Base-by-base conservation (phyloP, 2,888 invertebrate genomes). In the Tortrix viridana region DNA sequence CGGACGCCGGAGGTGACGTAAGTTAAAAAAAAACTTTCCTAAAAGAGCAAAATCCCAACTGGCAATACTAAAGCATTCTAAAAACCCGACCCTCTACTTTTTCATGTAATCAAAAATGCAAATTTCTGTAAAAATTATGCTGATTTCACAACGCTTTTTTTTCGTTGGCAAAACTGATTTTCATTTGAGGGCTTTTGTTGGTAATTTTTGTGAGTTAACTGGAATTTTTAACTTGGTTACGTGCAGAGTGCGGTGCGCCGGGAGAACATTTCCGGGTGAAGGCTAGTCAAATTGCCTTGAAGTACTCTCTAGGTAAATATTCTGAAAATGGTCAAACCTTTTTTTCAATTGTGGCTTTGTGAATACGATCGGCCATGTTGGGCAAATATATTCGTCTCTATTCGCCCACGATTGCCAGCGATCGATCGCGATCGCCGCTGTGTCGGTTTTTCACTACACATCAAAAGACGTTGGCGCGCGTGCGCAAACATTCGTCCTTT, bases 61-160 rank as follows among this genome's bases (percentile, higher is more conserved):
- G 19, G 38, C 47, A 66, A 67, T 62, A 67, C 57, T 46, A 50
- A 60, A 71, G 65, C 66, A 65, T 62, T 65, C 59, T 55, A 61
- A 65, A 71, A 73, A 71, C 67, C 63, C 58, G 65, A 67, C 71
- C 63, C 69, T 59, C 70, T 76, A 76, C 78, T 80, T 76, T 80
- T 75, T 77, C 76, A 72, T 70, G 83, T 84, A 83, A 86, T 86
- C 85, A 85, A 85, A 84, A 82, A 86, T 86, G 84, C 77, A 84
- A 85, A 86, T 85, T 64, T 69, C 67, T 72, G 71, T 74, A 69
- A 64, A 73, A 83, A 81, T 81, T 77, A 79, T 77, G 71, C 73
- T 71, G 80, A 79, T 79, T 83, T 78, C 74, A 69, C 69, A 66
- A 66, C 60, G 61, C 67, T 53, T 67, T 53, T 67, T 64, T 68